Conservation (phyloP, 1,140 invertebrate species). For the Tetramorium simillimum region DNA sequence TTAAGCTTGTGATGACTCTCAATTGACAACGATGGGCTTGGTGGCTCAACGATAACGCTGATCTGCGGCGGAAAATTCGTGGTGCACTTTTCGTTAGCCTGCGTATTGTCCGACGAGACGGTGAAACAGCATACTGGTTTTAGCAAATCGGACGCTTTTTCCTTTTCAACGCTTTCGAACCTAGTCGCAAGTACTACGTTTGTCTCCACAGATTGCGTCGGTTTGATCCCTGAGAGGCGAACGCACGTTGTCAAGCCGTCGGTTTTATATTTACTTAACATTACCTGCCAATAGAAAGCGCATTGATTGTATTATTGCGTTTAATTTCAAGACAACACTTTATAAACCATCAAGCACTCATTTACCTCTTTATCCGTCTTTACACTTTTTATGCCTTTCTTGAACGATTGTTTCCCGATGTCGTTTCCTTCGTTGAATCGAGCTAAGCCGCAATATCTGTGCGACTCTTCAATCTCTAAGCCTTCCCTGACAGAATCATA, state of each 20-base stretch:
- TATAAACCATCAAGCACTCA: not conserved
- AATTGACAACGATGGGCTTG: slow-evolving; percentile 83
- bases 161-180: slow-evolving; percentile 52
- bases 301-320: not conserved
- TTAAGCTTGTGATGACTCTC: slow-evolving; percentile 81
- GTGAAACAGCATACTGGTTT: slow-evolving; percentile 80
- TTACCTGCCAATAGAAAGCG: not conserved
- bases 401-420: slow-evolving; percentile 91
- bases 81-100: slow-evolving; percentile 71
- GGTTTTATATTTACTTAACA: slow-evolving; percentile 40
- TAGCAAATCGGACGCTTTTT: slow-evolving; percentile 73
- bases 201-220: slow-evolving; percentile 3
- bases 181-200: slow-evolving; percentile 10
- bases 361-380: slow-evolving; percentile 58
- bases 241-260: slow-evolving; percentile 37
- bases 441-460: slow-evolving; percentile 90
- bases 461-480: slow-evolving; percentile 83
- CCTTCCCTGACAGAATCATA: slow-evolving; percentile 83
- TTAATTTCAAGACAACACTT: not conserved
- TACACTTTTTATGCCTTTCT: slow-evolving; percentile 79
- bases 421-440: slow-evolving; percentile 93
- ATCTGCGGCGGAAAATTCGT: slow-evolving; percentile 81
- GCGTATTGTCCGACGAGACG: slow-evolving; percentile 72
- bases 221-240: slow-evolving; percentile 9
- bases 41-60: slow-evolving; percentile 83